Evolutionary conservation across 1,140 invertebrate genomes (phyloP), one percentile per base, ranked within the genome.

Genomic region (Brachystomella parvula): DNA sequence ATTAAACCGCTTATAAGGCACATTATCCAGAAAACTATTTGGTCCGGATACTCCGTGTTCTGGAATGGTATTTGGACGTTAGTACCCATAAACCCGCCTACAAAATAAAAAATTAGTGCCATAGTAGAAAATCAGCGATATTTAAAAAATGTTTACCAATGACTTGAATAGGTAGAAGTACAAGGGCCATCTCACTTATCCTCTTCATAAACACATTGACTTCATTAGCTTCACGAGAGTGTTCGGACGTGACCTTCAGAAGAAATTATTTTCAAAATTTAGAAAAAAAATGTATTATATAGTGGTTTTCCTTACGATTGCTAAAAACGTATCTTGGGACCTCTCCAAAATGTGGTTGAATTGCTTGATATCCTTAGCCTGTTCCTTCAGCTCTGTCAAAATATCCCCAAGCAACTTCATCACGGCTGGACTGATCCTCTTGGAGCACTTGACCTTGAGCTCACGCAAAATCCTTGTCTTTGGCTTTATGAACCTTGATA

Each of bases 61-160:
- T 64, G 62, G 15, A 28, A 64, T 32, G 62, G 62, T 2, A 64
- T 35, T 32, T 64, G 44, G n/a, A 64, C 62, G 30, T 64, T 64
- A 21, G 30, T 64, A 6, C 62, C 62, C n/a, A 64, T 21, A 28
- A 64, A 64, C 26, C 62, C 62, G 24, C 49, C 49, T 53, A 24
- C 12, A 53, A 24, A 26, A 53, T 53, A 53, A 12, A 3, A 53
- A 53, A 53, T 53, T 15, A 53, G n/a, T n/a, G n/a, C n/a, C n/a
- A n/a, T 19, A 15, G 21, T 53, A 53, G 24, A 9, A 15, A 17
- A 53, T 17, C 24, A 17, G 6, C 12, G 24, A 53, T 12, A 53
- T 59, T 64, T 21, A 39, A 39, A 64, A 62, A 24, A 17, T 12
- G 44, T 31, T 35, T 47, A 64, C 39, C 39, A 31, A 64, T 64